Evolutionary conservation across 2,797 vertebrate species (phyloP).

Genomic region (Acanthurus leucopareius): DNA sequence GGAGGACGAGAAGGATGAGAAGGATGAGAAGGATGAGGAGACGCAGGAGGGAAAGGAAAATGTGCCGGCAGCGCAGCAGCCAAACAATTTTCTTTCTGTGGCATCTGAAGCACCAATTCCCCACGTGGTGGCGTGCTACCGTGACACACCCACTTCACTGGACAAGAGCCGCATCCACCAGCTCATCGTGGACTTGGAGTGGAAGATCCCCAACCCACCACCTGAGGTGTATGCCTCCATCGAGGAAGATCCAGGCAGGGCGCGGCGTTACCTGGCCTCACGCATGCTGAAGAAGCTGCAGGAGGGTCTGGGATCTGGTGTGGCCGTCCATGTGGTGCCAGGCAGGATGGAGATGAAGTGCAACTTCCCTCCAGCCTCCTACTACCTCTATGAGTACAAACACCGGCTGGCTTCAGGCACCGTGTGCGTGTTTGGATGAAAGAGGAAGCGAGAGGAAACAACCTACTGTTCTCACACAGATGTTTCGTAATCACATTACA

Average conservation of each 20-base stretch:
- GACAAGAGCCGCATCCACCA: slow-evolving; percentile 84
- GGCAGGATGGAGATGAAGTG: slow-evolving; percentile 84
- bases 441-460: not conserved
- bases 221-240: slow-evolving; percentile 84
- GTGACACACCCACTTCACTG: slow-evolving; percentile 77
- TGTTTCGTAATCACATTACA: slow-evolving; percentile 34
- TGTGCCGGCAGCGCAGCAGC: not conserved
- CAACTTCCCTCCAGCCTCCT: slow-evolving; percentile 82
- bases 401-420: slow-evolving; percentile 85
- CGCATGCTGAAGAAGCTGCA: slow-evolving; percentile 84
- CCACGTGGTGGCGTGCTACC: slow-evolving; percentile 79
- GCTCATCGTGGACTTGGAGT: slow-evolving; percentile 85
- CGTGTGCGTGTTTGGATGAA: slow-evolving; percentile 82
- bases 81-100: slow-evolving; percentile 71
- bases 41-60: slow-evolving; percentile 34
- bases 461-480: slow-evolving; percentile 38
- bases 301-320: slow-evolving; percentile 77
- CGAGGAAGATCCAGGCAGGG: slow-evolving; percentile 80
- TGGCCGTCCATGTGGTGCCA: slow-evolving; percentile 83
- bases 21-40: slow-evolving; percentile 11
- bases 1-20: slow-evolving; percentile 50
- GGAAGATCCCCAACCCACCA: slow-evolving; percentile 86
- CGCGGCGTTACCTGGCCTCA: slow-evolving; percentile 79
- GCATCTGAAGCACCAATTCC: slow-evolving; percentile 71
- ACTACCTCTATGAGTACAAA: slow-evolving; percentile 84